Percentiles rank a stretch among this genome's conserved stretches.
Evolutionary conservation across 2,797 vertebrate species (phyloP).

Genomic region (Benthosema pterotum): DNA sequence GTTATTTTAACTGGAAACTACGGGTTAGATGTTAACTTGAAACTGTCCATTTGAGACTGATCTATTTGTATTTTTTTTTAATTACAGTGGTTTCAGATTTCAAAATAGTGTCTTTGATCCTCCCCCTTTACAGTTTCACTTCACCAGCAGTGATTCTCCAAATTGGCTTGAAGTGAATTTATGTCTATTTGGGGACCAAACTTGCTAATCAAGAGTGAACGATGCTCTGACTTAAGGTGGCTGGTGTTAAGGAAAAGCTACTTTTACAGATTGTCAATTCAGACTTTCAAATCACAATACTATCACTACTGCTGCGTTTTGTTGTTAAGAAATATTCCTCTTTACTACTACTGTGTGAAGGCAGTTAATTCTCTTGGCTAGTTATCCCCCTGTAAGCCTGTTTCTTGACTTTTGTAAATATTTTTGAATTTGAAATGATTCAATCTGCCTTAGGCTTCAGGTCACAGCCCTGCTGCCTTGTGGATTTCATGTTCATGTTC

Average conservation of each 20-base stretch:
- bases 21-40: too few relatives aligned
- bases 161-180: too few relatives aligned
- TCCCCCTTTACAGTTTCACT: too few relatives aligned
- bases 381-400: not conserved
- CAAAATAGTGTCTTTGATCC: too few relatives aligned
- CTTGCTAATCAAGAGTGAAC: too few relatives aligned
- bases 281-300: not conserved
- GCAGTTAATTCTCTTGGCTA: not conserved
- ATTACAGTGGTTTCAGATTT: too few relatives aligned
- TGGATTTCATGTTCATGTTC: slow-evolving; percentile 11
- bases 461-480: slow-evolving; percentile 4
- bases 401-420: slow-evolving; percentile 1
- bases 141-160: too few relatives aligned
- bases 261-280: not conserved
- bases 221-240: too few relatives aligned
- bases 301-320: not conserved
- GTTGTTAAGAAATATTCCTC: not conserved
- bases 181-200: too few relatives aligned
- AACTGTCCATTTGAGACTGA: too few relatives aligned
- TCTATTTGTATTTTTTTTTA: too few relatives aligned
- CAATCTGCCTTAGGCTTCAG: not conserved
- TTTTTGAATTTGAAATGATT: not conserved
- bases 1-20: too few relatives aligned
- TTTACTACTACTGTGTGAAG: not conserved
- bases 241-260: not conserved